These are phyloP conservation scores for Macrobrachium nipponense DNA, from an alignment of 1,140 invertebrate genomes.

Conservation along the genomic window DNA sequence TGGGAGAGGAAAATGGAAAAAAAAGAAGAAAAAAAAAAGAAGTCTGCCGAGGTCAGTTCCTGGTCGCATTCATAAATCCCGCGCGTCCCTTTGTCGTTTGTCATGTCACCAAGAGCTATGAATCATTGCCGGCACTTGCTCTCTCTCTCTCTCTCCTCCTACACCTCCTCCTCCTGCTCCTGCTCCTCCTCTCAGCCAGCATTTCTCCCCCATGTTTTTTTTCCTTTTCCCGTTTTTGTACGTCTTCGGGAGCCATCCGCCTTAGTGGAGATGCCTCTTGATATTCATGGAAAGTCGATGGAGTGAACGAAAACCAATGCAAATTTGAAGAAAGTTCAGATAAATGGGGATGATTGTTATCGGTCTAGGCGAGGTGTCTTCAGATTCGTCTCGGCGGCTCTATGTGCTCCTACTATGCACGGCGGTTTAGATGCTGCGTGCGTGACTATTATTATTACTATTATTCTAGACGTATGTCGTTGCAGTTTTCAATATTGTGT, in stretches of 20 bases:
- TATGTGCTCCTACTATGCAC: too few relatives aligned
- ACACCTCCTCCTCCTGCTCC: too few relatives aligned
- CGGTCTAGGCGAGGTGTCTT: too few relatives aligned
- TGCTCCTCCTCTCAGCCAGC: not conserved
- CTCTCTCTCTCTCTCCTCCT: not conserved
- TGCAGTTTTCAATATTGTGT: too few relatives aligned
- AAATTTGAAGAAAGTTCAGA: not conserved
- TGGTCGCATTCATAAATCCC: constrained; percentile 4
- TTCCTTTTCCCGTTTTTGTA: not conserved
- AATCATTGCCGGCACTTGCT: not conserved
- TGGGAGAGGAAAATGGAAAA: not conserved
- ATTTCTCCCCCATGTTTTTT: not conserved
- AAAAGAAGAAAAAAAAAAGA: not conserved
- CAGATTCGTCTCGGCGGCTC: too few relatives aligned
- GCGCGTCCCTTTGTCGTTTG: constrained; percentile 3
- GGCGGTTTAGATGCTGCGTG: too few relatives aligned
- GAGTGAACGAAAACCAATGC: not conserved
- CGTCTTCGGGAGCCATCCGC: not conserved
- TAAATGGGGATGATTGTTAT: not conserved
- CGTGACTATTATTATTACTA: too few relatives aligned
- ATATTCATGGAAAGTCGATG: constrained; percentile 8
- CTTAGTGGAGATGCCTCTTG: not conserved
- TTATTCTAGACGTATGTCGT: too few relatives aligned
- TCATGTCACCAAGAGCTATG: not conserved
- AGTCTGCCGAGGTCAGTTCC: not conserved